phyloP scores from a whole-genome alignment of 1,140 invertebrate species.

The Nephila pilipes region DNA sequence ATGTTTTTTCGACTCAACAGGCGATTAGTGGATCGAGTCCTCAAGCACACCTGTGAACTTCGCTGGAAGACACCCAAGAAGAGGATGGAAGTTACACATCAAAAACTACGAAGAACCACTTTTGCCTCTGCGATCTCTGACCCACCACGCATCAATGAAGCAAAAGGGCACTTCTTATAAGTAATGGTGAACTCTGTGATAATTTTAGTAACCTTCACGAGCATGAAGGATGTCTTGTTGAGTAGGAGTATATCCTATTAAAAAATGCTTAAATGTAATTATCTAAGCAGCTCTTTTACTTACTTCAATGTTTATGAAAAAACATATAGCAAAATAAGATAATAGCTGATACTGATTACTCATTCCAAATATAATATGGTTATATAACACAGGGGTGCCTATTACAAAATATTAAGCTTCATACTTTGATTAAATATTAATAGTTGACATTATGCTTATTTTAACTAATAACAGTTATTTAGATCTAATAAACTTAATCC shows the following conservation, averaged over 20 bases:
- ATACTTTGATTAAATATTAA: too few species aligned
- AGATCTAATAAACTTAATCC: too few species aligned
- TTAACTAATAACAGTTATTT: too few species aligned
- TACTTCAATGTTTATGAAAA: too few species aligned
- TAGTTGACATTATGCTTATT: too few species aligned
- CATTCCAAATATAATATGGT: too few species aligned
- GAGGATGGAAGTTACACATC: constrained; percentile 96
- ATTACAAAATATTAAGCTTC: too few species aligned
- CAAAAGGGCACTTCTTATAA: constrained; percentile 96
- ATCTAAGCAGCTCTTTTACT: too few species aligned
- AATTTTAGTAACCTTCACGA: constrained; percentile 97
- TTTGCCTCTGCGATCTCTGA: constrained; percentile 98
- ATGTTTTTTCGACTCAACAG: constrained; percentile 97
- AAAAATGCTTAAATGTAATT: too few species aligned
- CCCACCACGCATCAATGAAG: constrained; percentile 98
- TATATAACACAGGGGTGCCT: too few species aligned
- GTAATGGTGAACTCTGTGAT: constrained; percentile 96
- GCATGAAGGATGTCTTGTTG: constrained; percentile 97
- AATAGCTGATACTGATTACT: too few species aligned
- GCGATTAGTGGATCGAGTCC: constrained; percentile 95
- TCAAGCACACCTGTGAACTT: constrained; percentile 98
- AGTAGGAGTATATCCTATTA: constrained; percentile 92
- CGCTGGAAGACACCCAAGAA: constrained; percentile 98
- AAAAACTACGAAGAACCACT: constrained; percentile 99
- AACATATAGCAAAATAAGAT: too few species aligned